Evolutionary conservation across 2,888 invertebrate genomes (phyloP).

Genomic region (Pocota personata): DNA sequence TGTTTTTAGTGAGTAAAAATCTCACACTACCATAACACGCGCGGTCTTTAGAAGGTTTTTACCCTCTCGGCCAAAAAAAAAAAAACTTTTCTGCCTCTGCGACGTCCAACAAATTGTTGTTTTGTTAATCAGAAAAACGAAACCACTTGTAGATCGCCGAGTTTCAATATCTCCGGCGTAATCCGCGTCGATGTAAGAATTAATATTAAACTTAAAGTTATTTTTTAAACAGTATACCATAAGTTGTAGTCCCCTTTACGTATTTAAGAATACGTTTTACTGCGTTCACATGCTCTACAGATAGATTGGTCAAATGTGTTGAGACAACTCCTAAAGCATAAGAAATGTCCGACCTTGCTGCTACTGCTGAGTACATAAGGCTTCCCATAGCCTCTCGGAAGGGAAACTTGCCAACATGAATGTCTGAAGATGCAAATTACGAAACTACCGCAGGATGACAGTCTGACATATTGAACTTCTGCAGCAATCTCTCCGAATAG

Average conservation of each 20-base stretch:
- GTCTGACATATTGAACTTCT: no score
- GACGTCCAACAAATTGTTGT: no score
- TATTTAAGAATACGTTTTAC: constrained; percentile 16
- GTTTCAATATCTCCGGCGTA: not conserved
- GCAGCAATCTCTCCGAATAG: no score
- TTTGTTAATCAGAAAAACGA: constrained; percentile 34
- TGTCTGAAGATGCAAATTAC: no score
- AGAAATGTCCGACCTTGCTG: constrained; percentile 37
- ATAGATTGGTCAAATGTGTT: constrained; percentile 7
- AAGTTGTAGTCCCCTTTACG: no score
- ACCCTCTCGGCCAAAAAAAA: no score
- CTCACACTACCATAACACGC: no score
- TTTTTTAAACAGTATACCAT: constrained; percentile 23
- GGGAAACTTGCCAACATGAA: not conserved
- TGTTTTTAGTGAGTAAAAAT: no score
- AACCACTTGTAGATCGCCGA: not conserved
- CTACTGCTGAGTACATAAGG: constrained; percentile 50
- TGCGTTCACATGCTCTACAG: not conserved
- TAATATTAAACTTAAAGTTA: not conserved
- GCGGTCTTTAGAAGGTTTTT: no score
- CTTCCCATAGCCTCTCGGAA: constrained; percentile 60
- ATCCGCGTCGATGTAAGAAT: constrained; percentile 57
- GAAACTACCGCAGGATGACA: no score
- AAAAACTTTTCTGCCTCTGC: no score
- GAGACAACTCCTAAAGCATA: constrained; percentile 42